phyloP scores from a whole-genome alignment of 2,888 invertebrate genomes.

The Clistopyga incitator region DNA sequence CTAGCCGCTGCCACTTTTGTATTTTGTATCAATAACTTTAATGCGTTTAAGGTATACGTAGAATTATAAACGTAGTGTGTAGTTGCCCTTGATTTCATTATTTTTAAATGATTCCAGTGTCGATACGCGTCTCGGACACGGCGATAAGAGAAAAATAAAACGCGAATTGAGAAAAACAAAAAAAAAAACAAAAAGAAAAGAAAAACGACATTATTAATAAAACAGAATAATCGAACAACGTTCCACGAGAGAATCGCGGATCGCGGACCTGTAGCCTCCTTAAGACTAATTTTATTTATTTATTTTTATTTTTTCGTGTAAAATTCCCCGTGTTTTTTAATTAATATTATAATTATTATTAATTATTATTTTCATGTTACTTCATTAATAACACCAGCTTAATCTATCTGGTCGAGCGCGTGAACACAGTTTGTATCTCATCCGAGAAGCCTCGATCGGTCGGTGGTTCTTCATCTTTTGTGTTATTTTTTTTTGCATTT shows the following conservation, averaged over 20 bases:
- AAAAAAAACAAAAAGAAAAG: constrained; percentile 35
- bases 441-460: constrained; percentile 65
- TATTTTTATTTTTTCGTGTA: constrained; percentile 42
- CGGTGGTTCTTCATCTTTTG: constrained; percentile 55
- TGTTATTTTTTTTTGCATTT: constrained; percentile 7
- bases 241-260: constrained; percentile 65
- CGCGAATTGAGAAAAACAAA: constrained; percentile 41
- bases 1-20: constrained; percentile 79
- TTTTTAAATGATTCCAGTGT: constrained; percentile 47
- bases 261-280: constrained; percentile 60
- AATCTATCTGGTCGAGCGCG: constrained; percentile 64
- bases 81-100: constrained; percentile 66
- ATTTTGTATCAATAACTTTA: constrained; percentile 49
- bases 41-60: constrained; percentile 48
- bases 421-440: constrained; percentile 71
- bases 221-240: constrained; percentile 43
- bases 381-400: constrained; percentile 62
- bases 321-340: constrained; percentile 48
- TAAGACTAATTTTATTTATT: constrained; percentile 60
- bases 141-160: constrained; percentile 58
- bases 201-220: not conserved
- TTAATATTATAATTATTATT: constrained; percentile 38
- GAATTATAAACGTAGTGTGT: constrained; percentile 57
- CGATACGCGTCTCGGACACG: constrained; percentile 64
- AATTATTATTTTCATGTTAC: constrained; percentile 42